Conservation (phyloP, 92 coral and sea anemone genomes). For the Paragorgia papillata region DNA sequence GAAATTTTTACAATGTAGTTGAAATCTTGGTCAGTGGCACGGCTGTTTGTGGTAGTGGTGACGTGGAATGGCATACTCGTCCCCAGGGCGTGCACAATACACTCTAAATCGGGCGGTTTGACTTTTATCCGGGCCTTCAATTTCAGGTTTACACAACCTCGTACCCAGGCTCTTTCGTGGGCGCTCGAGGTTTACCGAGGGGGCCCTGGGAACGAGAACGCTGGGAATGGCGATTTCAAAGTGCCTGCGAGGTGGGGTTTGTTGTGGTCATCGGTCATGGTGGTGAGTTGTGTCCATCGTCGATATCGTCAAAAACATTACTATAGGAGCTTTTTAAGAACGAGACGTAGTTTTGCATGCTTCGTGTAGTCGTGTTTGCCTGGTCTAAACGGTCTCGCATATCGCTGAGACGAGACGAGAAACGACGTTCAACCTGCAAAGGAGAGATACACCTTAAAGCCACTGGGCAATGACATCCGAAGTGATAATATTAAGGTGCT, state of each 20-base stretch:
- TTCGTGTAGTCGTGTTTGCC: slow-evolving; percentile 97
- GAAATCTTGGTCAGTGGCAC: not conserved
- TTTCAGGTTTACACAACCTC: too few species aligned
- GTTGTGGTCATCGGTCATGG: slow-evolving; percentile 75
- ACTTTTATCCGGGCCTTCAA: too few species aligned
- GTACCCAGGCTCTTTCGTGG: too few species aligned
- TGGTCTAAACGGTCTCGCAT: slow-evolving; percentile 98
- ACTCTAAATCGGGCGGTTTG: not conserved
- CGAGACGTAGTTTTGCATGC: slow-evolving; percentile 99
- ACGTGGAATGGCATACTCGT: too few species aligned
- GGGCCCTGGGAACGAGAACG: too few species aligned
- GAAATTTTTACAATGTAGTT: not conserved
- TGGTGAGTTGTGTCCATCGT: slow-evolving; percentile 57
- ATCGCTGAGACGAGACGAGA: slow-evolving; percentile 89
- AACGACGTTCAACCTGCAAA: slow-evolving; percentile 88
- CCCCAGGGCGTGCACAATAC: not conserved
- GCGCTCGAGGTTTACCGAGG: too few species aligned
- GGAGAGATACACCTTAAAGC: not conserved
- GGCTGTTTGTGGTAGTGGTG: not conserved
- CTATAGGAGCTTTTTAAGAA: slow-evolving; percentile 96
- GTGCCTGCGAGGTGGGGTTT: not conserved
- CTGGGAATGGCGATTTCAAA: not conserved
- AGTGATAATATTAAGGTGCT: too few species aligned
- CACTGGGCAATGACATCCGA: too few species aligned
- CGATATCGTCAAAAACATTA: slow-evolving; percentile 93